Evolutionary conservation across 2,113 vertebrate genomes (phyloP).

Genomic region (Oenanthe melanoleuca): DNA sequence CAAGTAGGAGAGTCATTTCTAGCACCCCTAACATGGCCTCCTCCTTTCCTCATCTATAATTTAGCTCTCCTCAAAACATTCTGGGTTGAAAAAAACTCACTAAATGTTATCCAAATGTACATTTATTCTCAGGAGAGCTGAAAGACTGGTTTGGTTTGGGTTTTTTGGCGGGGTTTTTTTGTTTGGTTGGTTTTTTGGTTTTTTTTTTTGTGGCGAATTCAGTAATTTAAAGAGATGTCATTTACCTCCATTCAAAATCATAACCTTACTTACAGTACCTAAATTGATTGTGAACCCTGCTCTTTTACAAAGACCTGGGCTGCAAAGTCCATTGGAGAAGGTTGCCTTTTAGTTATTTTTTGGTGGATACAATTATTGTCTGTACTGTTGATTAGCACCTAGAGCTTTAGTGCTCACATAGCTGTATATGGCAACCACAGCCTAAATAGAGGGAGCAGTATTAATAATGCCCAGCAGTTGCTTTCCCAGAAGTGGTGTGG

Average conservation of each 20-base stretch:
- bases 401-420: not conserved
- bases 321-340: not conserved
- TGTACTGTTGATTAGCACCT: not conserved
- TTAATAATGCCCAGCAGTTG: not conserved
- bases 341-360: not conserved
- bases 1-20: not conserved
- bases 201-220: not conserved
- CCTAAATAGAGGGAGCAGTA: not conserved
- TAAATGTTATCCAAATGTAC: not conserved
- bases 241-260: not conserved
- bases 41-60: not conserved
- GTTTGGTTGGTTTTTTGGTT: too few species aligned
- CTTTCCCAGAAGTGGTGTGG: not conserved
- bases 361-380: not conserved
- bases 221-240: not conserved
- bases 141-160: not conserved
- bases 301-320: not conserved
- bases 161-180: not conserved
- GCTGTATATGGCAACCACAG: not conserved
- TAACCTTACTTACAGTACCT: not conserved
- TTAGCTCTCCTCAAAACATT: not conserved
- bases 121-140: not conserved
- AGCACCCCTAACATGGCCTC: not conserved
- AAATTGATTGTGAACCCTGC: not conserved
- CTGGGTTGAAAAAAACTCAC: not conserved